Percentiles rank a stretch among this genome's conserved stretches.
phyloP scores from a whole-genome alignment of 1,140 invertebrate genomes.

The Atopsyche davidsoni region DNA sequence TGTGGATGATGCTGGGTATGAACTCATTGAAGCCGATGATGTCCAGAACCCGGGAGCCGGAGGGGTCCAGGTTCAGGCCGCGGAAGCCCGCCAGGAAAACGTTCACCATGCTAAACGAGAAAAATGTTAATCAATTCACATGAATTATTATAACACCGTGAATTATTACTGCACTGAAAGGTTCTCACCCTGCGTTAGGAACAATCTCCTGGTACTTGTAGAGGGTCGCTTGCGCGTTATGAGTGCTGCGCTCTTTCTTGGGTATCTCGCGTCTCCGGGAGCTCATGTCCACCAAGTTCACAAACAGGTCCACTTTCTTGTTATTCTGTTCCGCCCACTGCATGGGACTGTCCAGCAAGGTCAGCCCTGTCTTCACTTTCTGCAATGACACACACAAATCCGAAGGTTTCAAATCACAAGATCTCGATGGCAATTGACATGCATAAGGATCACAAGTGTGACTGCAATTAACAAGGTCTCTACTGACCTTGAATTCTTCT shows the following conservation, averaged over 20 bases:
- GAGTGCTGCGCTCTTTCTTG: not conserved
- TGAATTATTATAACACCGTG: not conserved
- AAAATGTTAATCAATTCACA: not conserved
- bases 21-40: slow-evolving; percentile 24
- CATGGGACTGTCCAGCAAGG: slow-evolving; percentile 5
- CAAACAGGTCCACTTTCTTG: slow-evolving; percentile 20
- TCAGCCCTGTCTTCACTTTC: slow-evolving; percentile 13
- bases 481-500: slow-evolving; percentile 4
- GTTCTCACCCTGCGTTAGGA: slow-evolving; percentile 6
- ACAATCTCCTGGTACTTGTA: not conserved
- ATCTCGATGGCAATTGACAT: no score
- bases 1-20: slow-evolving; percentile 18
- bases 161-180: not conserved
- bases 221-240: not conserved
- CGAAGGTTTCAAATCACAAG: no score
- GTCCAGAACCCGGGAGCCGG: slow-evolving; percentile 18
- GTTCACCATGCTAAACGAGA: slow-evolving; percentile 17
- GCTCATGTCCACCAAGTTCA: slow-evolving; percentile 14
- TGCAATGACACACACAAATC: slow-evolving; percentile 9
- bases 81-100: slow-evolving; percentile 15
- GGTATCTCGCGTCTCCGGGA: not conserved
- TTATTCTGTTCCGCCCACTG: slow-evolving; percentile 13
- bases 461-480: not conserved
- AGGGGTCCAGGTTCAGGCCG: not conserved
- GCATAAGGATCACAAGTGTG: not conserved